These are phyloP conservation scores for Habroteleia sp. DNA, from an alignment of 2,888 invertebrate genomes.

Conservation along the genomic window DNA sequence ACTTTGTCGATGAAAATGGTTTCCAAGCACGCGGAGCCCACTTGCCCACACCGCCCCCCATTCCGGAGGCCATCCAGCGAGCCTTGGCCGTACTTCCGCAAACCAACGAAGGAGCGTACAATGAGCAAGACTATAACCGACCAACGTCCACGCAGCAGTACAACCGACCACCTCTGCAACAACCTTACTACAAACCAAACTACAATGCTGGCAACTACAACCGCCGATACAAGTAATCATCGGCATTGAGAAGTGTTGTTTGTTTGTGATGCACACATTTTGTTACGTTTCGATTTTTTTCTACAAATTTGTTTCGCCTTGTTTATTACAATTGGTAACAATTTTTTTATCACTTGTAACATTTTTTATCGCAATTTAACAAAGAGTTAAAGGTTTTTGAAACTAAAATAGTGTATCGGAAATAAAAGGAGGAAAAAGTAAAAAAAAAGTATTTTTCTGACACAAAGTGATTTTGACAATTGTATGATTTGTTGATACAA, in stretches of 20 bases:
- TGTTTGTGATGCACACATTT: slow-evolving; percentile 34
- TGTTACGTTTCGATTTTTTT: slow-evolving; percentile 33
- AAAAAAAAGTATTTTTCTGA: no score
- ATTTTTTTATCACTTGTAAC: no score
- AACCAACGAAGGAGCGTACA: slow-evolving; percentile 81
- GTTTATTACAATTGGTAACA: no score
- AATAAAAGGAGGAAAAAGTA: no score
- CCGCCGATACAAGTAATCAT: slow-evolving; percentile 63
- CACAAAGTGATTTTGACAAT: no score
- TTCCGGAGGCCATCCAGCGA: slow-evolving; percentile 87
- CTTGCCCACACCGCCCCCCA: slow-evolving; percentile 85
- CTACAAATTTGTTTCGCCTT: no score
- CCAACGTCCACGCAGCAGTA: slow-evolving; percentile 67
- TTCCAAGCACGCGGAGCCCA: slow-evolving; percentile 90
- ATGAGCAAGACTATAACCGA: slow-evolving; percentile 78
- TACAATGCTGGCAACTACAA: slow-evolving; percentile 60
- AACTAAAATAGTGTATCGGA: no score
- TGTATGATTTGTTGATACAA: no score
- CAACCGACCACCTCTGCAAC: slow-evolving; percentile 67
- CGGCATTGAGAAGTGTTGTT: slow-evolving; percentile 5
- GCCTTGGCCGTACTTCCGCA: slow-evolving; percentile 79
- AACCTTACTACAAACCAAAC: slow-evolving; percentile 66
- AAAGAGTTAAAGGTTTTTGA: no score
- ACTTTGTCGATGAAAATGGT: slow-evolving; percentile 90
- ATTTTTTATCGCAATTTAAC: no score